Base-by-base conservation (phyloP, 2,888 invertebrate species). In the Ethmia dodecea region DNA sequence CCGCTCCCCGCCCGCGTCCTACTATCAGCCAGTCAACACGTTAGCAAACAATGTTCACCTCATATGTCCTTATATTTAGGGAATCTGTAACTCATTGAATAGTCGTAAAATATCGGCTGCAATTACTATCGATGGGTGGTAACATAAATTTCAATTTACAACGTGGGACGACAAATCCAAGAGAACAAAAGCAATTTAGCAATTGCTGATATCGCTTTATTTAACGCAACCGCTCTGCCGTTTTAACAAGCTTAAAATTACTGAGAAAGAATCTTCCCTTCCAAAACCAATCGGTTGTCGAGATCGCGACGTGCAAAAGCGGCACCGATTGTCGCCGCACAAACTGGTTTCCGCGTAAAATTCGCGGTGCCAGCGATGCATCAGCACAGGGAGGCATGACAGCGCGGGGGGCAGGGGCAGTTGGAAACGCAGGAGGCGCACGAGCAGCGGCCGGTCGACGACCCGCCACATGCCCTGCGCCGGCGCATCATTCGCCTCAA, bases 291-390 rank as follows among this genome's bases (percentile, higher is more conserved):
- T 65, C 57, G 56, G 56, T 57, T 44, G 49, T 43, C 38, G 43
- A 46, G 48, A 62, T 60, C 58, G 54, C 59, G 53, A 54, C 58
- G 57, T 59, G 60, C 57, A 59, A 61, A n/a, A 65, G 50, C 52
- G 52, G 56, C 49, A 59, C 60, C 60, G 61, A 69, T 69, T 77
- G 76, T 76, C 74, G 69, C 65, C 60, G 59, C 53, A 61, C 48
- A 72, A 78, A 79, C 84, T 70, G 81, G 83, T 86, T 84, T 79
- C 70, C 74, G 69, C 73, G 71, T 78, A 72, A 86, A 81, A 75
- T 83, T 83, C 67, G 81, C 81, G 74, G 78, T 81, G 74, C 81
- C 71, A 64, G 75, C 78, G 68, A 75, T 81, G 79, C 83, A 83
- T 75, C 78, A 74, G 66, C 68, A 42, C 76, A 74, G 79, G 77